Base-by-base conservation (phyloP, 2,888 invertebrate genomes). In the Seira musarum region DNA sequence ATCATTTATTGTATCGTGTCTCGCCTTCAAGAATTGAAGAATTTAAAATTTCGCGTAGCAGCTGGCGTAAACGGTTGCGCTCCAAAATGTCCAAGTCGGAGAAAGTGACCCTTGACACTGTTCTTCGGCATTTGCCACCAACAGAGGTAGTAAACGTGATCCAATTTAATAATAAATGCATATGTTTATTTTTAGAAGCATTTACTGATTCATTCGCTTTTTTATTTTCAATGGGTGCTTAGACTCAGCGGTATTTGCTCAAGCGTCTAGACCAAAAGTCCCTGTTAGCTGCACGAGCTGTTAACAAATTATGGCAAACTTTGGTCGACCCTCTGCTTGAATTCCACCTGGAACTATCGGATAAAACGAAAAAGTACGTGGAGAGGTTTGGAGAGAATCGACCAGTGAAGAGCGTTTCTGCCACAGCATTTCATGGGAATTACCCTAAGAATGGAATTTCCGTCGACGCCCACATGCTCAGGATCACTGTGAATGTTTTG, bases 251-350 rank as follows among this genome's bases (percentile, higher is more conserved):
- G 0, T 60, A 40, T 10, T 8, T 78, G 5, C 53, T 78, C 22
- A 61, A 17, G 19, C 57, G 61, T 1, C 71, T 78, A 0, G 77
- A 77, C 35, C 17, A 64, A 8, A 3, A 60, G 3, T 64, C 77
- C 3, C n/a, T 65, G 24, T n/a, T 15, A 24, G 60, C 60, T 5
- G 53, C 71, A 3, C 30, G 78, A 13, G 53, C 35, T 24, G 78
- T 78, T 6, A 66, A 22, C 24, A 57, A 66, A 10, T 22, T 65
- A 5, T 78, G 72, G 78, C 30, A 71, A 17, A 13, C 21, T 2
- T 19, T 72, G 24, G 65, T 78, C 22, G 78, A 78, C 61, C 60
- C 78, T 60, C 1, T 57, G 30, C 17, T 78, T 22, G 49, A 66
- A 10, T 78, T 71, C 60, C 57, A 57, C 21, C 22, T 71, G 19